A percentile compares a stretch with the other conserved stretches of the same genome.
Conservation (phyloP, 2,113 vertebrate genomes). For the Brachionichthys hirsutus region DNA sequence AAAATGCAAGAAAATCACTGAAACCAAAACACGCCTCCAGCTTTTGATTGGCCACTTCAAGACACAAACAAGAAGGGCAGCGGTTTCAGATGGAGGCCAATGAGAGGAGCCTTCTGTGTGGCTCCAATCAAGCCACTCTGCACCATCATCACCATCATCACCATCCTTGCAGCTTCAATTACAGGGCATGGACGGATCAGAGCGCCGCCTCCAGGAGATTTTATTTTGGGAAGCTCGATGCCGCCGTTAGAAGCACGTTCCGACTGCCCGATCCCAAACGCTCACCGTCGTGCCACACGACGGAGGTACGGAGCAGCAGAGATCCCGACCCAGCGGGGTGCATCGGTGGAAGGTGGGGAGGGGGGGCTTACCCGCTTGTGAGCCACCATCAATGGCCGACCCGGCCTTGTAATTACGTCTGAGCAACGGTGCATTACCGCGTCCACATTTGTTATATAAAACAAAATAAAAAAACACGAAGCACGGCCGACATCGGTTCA, state of each 20-base stretch:
- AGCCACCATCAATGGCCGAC: slow-evolving; percentile 50
- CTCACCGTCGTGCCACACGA: slow-evolving; percentile 33
- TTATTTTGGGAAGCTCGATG: slow-evolving; percentile 60
- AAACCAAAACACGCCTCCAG: slow-evolving; percentile 18
- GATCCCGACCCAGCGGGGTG: slow-evolving; percentile 35
- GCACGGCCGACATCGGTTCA: slow-evolving; percentile 2
- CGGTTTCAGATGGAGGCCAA: slow-evolving; percentile 59
- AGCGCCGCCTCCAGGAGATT: slow-evolving; percentile 44
- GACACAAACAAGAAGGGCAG: slow-evolving; percentile 59
- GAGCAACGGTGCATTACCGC: slow-evolving; percentile 27
- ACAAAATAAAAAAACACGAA: slow-evolving; percentile 35
- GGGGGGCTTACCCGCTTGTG: slow-evolving; percentile 52
- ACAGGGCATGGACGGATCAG: slow-evolving; percentile 59
- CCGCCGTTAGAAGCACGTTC: too few relatives aligned
- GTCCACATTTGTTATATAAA: slow-evolving; percentile 23
- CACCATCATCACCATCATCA: slow-evolving; percentile 51
- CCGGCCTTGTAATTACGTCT: slow-evolving; percentile 60
- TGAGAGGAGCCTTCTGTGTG: slow-evolving; percentile 56
- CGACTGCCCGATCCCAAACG: slow-evolving; percentile 22
- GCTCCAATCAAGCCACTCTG: slow-evolving; percentile 58
- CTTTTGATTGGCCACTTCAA: slow-evolving; percentile 28
- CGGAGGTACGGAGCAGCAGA: slow-evolving; percentile 36
- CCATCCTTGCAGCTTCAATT: slow-evolving; percentile 70
- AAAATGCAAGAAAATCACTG: slow-evolving; percentile 5
- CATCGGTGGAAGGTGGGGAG: slow-evolving; percentile 51